phyloP scores from a whole-genome alignment of 2,888 invertebrate species.

The Cantharis lateralis region DNA sequence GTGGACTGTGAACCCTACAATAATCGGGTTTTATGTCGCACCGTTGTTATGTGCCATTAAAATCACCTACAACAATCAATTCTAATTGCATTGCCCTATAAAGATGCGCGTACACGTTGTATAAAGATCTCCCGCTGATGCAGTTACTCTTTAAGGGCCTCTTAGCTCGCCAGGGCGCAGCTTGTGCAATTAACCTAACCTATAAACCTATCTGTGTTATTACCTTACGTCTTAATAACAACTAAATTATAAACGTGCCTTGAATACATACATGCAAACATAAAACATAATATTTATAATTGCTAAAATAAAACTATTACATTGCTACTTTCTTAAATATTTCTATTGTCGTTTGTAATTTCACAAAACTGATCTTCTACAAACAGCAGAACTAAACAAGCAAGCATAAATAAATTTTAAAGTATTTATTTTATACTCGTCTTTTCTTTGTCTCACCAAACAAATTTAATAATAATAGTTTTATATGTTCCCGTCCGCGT shows the following conservation, averaged over 20 bases:
- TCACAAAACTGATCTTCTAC: background rate
- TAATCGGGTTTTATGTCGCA: constrained; percentile 52
- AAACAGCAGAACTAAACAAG: too few relatives aligned
- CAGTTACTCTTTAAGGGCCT: constrained; percentile 50
- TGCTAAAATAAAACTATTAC: background rate
- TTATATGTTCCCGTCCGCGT: too few relatives aligned
- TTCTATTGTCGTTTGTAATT: background rate
- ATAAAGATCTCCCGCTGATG: constrained; percentile 50
- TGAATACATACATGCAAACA: constrained; percentile 22
- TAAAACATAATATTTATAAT: constrained; percentile 15
- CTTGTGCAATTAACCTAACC: constrained; percentile 50
- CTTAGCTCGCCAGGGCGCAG: constrained; percentile 48
- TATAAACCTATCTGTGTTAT: constrained; percentile 42
- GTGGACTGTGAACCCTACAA: constrained; percentile 42
- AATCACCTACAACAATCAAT: constrained; percentile 56
- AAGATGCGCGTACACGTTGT: constrained; percentile 48
- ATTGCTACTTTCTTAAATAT: background rate
- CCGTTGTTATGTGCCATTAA: constrained; percentile 52
- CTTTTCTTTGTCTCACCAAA: too few relatives aligned
- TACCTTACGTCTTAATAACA: constrained; percentile 28
- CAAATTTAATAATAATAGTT: too few relatives aligned
- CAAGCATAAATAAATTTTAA: too few relatives aligned
- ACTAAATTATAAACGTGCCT: constrained; percentile 28
- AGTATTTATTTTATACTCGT: too few relatives aligned
- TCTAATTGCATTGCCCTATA: constrained; percentile 55